Evolutionary conservation across 2,113 vertebrate genomes (phyloP), one percentile per base, ranked within the genome.

Genomic region (Tapirus terrestris): DNA sequence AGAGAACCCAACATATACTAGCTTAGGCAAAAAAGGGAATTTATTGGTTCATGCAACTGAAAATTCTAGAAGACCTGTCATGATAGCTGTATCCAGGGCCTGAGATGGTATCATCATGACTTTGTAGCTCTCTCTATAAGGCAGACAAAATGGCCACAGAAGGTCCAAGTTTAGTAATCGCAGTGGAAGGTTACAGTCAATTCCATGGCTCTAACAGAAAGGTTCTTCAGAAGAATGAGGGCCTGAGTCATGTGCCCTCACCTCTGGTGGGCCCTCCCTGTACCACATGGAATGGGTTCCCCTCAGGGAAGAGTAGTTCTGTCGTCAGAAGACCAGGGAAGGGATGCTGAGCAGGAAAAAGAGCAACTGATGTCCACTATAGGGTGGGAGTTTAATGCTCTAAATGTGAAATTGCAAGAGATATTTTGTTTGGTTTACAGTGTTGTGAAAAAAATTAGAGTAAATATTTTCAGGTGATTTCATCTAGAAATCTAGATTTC

Each of bases 401-500:
- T 89, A 61, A 65, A 27, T 88, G 51, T 68, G 63, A 73, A 61
- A 27, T 91, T 75, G 43, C 33, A 67, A 48, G 68, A 65, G 33
- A 23, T 63, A 51, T 81, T 92, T 86, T 92, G 58, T 85, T 76
- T 80, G 67, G 39, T 11, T 80, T 68, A 75, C 6, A 51, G 9
- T 84, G 9, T 94, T 84, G 83, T 92, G 23, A 10, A 33, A 23
- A 84, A 61, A 45, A 27, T 27, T 13, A 82, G 18, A 75, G 51
- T 70, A 76, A 93, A 65, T n/a, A 45, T 77, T 87, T 91, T 91
- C 75, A 93, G 65, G 61, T 31, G 13, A 58, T 83, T 88, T 88
- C 70, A 36, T 82, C 56, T 65, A 91, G 77, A 95, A 70, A 43
- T 90, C n/a, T 87, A 45, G 61, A 53, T 91, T 88, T 96, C 48